Percentiles rank a stretch among this genome's conserved stretches.
Conservation (phyloP, 2,797 vertebrate genomes). For the Strix occidentalis region DNA sequence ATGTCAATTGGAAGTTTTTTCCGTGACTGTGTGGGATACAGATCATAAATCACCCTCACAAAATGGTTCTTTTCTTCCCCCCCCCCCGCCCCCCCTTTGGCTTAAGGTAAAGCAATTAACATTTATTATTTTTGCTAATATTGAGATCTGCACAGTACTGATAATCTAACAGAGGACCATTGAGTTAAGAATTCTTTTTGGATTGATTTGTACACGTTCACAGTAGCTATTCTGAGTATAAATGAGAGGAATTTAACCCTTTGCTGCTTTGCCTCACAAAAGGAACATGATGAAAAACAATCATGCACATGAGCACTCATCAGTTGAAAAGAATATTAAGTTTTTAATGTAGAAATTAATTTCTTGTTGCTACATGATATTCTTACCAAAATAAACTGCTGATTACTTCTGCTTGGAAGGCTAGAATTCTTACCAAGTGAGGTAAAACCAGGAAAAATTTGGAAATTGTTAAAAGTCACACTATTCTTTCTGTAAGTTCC, state of each 20-base stretch:
- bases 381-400: neutral
- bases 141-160: neutral
- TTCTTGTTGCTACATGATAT: neutral
- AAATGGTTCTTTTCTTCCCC: neutral
- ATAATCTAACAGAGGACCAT: neutral
- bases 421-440: neutral
- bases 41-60: neutral
- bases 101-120: neutral
- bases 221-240: neutral
- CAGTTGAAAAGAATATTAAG: neutral
- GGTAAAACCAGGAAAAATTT: neutral
- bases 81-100: too few relatives aligned
- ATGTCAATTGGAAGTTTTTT: neutral
- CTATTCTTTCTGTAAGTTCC: neutral
- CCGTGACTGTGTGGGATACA: neutral
- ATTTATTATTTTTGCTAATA: neutral
- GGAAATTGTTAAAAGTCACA: neutral
- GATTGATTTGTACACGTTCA: neutral
- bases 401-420: neutral
- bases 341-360: neutral
- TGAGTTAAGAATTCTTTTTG: neutral
- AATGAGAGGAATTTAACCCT: neutral
- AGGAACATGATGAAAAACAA: neutral
- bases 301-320: neutral
- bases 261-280: neutral